These are phyloP conservation scores for Polia nebulosa DNA, from an alignment of 2,888 invertebrate genomes.

Conservation along the genomic window DNA sequence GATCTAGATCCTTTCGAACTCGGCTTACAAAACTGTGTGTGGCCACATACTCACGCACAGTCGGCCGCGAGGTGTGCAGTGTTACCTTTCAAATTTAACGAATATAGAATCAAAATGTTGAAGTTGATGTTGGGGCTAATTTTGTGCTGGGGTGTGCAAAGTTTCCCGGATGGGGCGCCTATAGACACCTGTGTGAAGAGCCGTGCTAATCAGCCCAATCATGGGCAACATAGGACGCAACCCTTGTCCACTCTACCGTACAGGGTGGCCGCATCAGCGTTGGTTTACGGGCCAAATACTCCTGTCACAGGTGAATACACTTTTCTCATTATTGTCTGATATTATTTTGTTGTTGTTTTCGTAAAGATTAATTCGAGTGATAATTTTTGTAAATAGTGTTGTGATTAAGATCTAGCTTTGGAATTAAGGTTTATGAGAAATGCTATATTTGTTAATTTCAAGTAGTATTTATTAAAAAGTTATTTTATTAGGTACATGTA, in stretches of 20 bases:
- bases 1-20: constrained; percentile 87
- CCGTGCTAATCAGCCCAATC: constrained; percentile 94
- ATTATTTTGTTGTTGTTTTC: constrained; percentile 19
- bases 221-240: constrained; percentile 94
- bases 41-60: constrained; percentile 78
- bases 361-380: neutral
- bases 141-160: constrained; percentile 81
- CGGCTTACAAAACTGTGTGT: constrained; percentile 87
- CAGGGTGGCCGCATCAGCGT: constrained; percentile 92
- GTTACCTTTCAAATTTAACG: constrained; percentile 61
- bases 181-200: constrained; percentile 95
- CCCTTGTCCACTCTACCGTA: constrained; percentile 92
- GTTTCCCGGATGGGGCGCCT: constrained; percentile 96
- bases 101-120: constrained; percentile 71
- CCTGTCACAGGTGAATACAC: constrained; percentile 92
- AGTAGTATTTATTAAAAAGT: neutral
- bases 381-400: neutral
- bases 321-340: constrained; percentile 14
- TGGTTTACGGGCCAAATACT: constrained; percentile 93
- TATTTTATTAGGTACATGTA: neutral
- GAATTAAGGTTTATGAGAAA: neutral
- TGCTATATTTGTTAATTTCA: neutral
- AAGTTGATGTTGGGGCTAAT: constrained; percentile 78
- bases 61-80: constrained; percentile 75
- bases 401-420: neutral